Base-by-base conservation (phyloP, 2,888 invertebrate genomes). In the Trichogramma evanescens region DNA sequence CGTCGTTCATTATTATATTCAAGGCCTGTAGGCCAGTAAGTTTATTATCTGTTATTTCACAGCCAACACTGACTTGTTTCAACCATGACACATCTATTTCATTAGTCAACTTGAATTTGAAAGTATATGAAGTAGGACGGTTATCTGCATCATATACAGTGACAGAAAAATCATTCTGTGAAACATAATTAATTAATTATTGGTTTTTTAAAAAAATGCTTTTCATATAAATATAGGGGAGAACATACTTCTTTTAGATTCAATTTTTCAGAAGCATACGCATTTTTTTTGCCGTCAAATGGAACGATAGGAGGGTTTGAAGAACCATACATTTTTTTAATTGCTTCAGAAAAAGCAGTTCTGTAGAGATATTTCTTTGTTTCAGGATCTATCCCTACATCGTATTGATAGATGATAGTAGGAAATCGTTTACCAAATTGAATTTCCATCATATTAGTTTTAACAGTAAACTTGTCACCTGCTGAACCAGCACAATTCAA, bases 1-100 rank as follows among this genome's bases (percentile, higher is more conserved):
- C 81, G 71, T 85, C 84, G 10, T 89, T 80, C 71, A 96, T 80
- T 51, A 94, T 87, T 2, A 95, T 87, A 75, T 95, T 94, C 43
- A 95, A 77, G n/a, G 89, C 91, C 74, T 91, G 92, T 10, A 90
- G 78, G 0, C 82, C 85, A 62, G 82, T 83, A 58, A 83, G 83
- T 0, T 86, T 85, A 0, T 13, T 49, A 10, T 93, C 91, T 0
- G 41, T 49, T 10, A 92, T 92, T 71, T 87, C 88, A 5, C 87
- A 78, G 0, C 82, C 88, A 65, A 82, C 82, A 50, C 81, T 82
- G 0, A 86, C 84, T 0, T 69, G 65, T 26, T 69, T 64, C 13
- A 85, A 70, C 61, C 78, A 80, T 0, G 70, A 70, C 44, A 85
- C 74, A 68, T 87, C 84, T 0, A 88, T 81, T 0, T 73, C 61